phyloP scores from a whole-genome alignment of 2,113 vertebrate genomes.

The Mionectes macconnelli region DNA sequence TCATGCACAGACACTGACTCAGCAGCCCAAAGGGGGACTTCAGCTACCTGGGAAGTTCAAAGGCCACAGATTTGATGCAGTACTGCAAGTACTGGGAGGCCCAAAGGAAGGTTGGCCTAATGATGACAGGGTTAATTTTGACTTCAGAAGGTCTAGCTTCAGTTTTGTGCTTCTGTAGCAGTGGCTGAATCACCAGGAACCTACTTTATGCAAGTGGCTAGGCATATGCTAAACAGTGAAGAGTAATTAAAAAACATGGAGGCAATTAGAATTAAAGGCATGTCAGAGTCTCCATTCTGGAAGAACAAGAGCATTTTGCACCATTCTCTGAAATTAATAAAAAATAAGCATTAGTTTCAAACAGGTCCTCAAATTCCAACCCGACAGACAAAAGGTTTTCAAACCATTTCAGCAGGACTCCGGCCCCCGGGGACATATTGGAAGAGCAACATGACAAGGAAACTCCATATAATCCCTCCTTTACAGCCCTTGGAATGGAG shows the following conservation, averaged over 20 bases:
- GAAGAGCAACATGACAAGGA: background rate
- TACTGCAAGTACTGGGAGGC: background rate
- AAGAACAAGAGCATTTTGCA: background rate
- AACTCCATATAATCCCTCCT: background rate
- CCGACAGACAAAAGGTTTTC: background rate
- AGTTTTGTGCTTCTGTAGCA: background rate
- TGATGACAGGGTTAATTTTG: background rate
- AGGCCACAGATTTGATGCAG: background rate
- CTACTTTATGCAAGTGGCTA: background rate
- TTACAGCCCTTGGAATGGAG: background rate
- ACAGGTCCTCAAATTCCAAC: background rate
- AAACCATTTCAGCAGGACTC: background rate
- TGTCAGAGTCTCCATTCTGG: background rate
- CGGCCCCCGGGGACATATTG: background rate
- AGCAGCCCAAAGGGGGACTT: background rate
- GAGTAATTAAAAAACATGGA: background rate
- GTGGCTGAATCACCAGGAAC: background rate
- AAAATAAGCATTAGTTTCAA: background rate
- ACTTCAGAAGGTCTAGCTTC: conserved; percentile 14
- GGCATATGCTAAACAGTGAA: background rate
- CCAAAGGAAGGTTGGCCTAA: background rate
- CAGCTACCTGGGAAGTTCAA: background rate
- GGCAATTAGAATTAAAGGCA: background rate
- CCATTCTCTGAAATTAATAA: background rate
- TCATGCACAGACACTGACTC: conserved; percentile 5